These are phyloP conservation scores for Oegoconia quadripuncta DNA, from an alignment of 2,888 invertebrate genomes.

Conservation along the genomic window DNA sequence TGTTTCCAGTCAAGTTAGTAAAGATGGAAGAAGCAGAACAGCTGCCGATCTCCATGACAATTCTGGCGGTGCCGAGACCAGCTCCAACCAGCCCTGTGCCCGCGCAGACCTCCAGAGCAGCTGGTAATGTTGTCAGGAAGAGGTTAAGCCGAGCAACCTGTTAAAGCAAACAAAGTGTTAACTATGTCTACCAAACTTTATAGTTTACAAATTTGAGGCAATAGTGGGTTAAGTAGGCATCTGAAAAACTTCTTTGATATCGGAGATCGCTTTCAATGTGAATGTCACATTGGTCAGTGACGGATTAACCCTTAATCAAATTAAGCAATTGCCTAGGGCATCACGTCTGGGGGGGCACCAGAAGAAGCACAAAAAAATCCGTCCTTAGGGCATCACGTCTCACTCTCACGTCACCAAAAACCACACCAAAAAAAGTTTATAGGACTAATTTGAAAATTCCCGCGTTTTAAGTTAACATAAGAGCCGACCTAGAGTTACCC, in stretches of 20 bases:
- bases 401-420: no score
- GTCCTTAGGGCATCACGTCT: no score
- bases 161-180: constrained; percentile 11
- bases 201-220: neutral
- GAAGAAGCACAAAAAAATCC: no score
- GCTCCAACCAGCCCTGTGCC: constrained; percentile 49
- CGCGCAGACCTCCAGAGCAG: constrained; percentile 58
- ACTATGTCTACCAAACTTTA: neutral
- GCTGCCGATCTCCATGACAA: constrained; percentile 53
- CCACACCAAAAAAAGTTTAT: no score
- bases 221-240: neutral
- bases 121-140: constrained; percentile 49
- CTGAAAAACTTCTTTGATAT: neutral
- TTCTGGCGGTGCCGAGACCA: constrained; percentile 47
- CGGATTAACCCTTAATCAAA: no score
- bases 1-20: constrained; percentile 36
- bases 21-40: constrained; percentile 51
- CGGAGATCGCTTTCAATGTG: neutral
- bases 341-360: no score
- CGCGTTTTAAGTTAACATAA: no score
- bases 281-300: neutral
- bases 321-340: no score
- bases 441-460: no score
- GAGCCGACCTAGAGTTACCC: no score
- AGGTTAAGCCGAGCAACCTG: constrained; percentile 60